Conservation (phyloP, 2,113 vertebrate species). For the Rostratula benghalensis region DNA sequence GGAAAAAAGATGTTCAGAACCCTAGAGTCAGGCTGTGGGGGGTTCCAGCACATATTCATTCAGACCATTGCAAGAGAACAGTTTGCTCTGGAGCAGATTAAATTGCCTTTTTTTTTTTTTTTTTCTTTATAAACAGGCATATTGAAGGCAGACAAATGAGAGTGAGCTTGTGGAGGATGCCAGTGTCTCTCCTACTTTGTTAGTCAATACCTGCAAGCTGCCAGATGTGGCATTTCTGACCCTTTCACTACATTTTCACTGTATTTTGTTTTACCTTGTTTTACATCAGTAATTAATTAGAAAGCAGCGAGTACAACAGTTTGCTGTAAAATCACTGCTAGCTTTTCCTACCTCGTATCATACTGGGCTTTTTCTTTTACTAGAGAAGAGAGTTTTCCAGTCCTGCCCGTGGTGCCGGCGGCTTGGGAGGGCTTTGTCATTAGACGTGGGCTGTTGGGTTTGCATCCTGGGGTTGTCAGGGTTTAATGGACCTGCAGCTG, state of each 20-base stretch:
- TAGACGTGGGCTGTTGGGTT: neutral
- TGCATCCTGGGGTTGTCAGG: fast-evolving
- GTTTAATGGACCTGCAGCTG: neutral
- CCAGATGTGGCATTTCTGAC: neutral
- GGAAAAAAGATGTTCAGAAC: neutral
- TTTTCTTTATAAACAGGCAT: neutral
- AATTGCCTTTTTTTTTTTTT: neutral
- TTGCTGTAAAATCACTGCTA: neutral
- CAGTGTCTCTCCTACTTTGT: neutral
- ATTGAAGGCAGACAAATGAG: neutral
- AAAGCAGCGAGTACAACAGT: neutral
- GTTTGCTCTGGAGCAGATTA: neutral
- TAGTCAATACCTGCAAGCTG: neutral
- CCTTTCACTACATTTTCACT: neutral
- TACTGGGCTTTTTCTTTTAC: neutral
- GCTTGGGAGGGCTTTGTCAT: neutral
- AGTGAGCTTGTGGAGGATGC: neutral
- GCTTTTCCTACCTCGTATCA: neutral
- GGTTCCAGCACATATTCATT: neutral
- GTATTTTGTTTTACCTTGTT: neutral
- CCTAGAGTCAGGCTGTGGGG: neutral
- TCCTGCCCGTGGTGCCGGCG: fast-evolving
- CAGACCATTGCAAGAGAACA: neutral
- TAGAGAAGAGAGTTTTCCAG: neutral
- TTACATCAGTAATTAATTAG: neutral